Conservation (phyloP, 2,888 invertebrate species). For the Scrobipalpa atriplicella region DNA sequence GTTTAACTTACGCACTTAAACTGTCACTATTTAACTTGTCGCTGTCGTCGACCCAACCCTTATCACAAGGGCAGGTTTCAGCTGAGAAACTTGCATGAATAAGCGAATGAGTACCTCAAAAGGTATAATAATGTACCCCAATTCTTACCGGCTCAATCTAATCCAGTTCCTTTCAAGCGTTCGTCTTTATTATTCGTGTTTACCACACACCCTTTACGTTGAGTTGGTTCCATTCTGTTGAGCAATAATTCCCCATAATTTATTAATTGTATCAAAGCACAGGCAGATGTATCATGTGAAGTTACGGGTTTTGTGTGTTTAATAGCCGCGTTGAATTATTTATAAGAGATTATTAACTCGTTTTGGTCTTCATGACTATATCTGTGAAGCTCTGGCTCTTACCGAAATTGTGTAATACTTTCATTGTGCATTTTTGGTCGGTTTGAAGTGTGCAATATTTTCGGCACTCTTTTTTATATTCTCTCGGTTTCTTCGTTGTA, state of each 20-base stretch:
- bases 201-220: slow-evolving; percentile 62
- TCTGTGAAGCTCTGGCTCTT: neutral
- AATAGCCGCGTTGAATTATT: slow-evolving; percentile 43
- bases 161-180: slow-evolving; percentile 61
- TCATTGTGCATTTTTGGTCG: slow-evolving; percentile 2
- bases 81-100: slow-evolving; percentile 31
- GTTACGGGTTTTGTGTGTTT: slow-evolving; percentile 43
- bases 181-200: slow-evolving; percentile 61
- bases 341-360: slow-evolving; percentile 41
- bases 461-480: neutral
- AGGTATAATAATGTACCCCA: slow-evolving; percentile 44
- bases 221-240: slow-evolving; percentile 49
- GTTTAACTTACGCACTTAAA: slow-evolving; percentile 24
- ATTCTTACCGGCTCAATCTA: slow-evolving; percentile 60
- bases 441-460: neutral
- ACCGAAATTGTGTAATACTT: neutral
- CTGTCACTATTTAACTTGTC: slow-evolving; percentile 27
- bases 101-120: slow-evolving; percentile 42
- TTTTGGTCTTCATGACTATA: slow-evolving; percentile 33
- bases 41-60: slow-evolving; percentile 1
- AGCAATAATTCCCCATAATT: slow-evolving; percentile 58
- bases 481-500: neutral
- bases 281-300: slow-evolving; percentile 59
- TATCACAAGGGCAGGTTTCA: slow-evolving; percentile 28
- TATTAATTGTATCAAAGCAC: slow-evolving; percentile 58